phyloP scores from a whole-genome alignment of 2,113 vertebrate species.

The Leucopsar rothschildi region DNA sequence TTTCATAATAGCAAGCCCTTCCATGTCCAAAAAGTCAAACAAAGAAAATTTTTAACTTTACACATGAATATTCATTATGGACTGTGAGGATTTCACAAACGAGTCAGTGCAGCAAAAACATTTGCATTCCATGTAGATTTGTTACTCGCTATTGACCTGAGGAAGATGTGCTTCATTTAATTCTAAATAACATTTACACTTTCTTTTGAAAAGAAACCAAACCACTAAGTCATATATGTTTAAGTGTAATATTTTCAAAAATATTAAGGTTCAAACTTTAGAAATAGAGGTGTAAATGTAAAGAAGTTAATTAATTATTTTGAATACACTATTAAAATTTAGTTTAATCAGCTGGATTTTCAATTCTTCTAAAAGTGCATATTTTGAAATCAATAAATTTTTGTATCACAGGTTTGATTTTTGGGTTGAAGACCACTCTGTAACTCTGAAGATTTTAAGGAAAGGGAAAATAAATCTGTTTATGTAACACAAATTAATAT shows the following conservation, averaged over 20 bases:
- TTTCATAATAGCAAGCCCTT: background rate
- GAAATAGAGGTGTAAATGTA: background rate
- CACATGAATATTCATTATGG: background rate
- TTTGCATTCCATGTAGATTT: background rate
- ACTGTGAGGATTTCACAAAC: background rate
- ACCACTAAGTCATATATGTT: background rate
- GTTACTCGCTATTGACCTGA: background rate
- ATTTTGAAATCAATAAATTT: background rate
- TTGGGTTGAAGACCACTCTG: rapidly evolving
- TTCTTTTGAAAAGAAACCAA: background rate
- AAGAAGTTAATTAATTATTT: background rate
- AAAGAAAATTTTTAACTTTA: background rate
- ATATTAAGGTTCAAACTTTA: background rate
- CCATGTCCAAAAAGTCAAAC: background rate
- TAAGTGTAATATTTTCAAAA: background rate
- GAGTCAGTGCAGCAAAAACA: background rate
- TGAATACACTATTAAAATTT: background rate
- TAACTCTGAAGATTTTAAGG: background rate
- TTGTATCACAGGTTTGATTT: background rate
- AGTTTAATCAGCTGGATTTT: background rate
- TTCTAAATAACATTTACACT: background rate
- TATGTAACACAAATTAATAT: background rate
- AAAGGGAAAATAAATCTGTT: background rate
- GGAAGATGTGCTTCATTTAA: background rate
- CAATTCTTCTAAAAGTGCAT: background rate